Conservation (phyloP, 2,797 vertebrate species). For the Cacajao melanocephalus region DNA sequence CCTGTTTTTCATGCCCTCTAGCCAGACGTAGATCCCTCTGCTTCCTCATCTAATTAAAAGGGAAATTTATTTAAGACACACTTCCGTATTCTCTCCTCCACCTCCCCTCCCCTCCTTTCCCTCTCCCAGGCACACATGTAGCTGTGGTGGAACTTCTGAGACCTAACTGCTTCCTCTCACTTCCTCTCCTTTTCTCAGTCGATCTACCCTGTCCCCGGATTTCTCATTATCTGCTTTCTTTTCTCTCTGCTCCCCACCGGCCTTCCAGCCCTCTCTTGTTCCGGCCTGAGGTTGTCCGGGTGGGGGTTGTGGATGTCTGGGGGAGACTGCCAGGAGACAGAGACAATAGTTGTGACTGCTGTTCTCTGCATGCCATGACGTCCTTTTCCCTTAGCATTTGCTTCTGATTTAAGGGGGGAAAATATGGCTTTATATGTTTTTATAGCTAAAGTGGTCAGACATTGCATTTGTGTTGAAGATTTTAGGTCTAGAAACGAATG, state of each 20-base stretch:
- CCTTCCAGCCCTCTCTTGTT: too few relatives aligned
- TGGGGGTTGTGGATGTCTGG: not conserved
- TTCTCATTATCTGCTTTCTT: not conserved
- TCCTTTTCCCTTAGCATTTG: not conserved
- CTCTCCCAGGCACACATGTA: not conserved
- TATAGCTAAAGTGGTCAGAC: not conserved
- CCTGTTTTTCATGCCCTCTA: not conserved
- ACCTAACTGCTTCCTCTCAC: not conserved
- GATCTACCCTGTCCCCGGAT: not conserved
- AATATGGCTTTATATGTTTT: not conserved
- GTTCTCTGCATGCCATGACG: not conserved
- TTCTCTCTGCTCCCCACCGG: rapidly evolving
- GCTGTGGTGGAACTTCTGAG: not conserved
- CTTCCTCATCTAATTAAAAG: not conserved
- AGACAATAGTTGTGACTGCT: not conserved
- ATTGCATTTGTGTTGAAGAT: not conserved
- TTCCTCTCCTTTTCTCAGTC: not conserved
- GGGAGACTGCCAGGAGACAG: not conserved
- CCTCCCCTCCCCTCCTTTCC: too few relatives aligned
- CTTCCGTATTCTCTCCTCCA: not conserved
- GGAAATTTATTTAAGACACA: not conserved
- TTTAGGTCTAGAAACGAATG: constrained; percentile 15
- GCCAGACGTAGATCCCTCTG: not conserved
- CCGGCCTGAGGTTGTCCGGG: not conserved
- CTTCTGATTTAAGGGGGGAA: not conserved